Base-by-base conservation (phyloP, 1,140 invertebrate species). In the Hyles euphorbiae region DNA sequence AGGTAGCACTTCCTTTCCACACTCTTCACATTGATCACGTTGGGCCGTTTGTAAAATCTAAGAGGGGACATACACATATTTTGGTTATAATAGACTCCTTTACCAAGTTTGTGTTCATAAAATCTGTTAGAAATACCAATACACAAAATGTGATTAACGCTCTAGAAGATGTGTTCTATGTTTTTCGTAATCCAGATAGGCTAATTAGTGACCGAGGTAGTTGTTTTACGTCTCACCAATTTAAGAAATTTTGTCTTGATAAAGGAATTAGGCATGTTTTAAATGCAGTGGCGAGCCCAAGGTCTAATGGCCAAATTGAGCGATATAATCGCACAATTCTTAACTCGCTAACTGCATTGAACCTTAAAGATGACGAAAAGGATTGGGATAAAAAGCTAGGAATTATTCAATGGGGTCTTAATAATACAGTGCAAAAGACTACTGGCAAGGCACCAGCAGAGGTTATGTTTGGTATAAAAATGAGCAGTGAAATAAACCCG, bases 31-130 rank as follows among this genome's bases (percentile, higher is more conserved):
- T 40, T 8, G 36, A 40, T 8, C 36, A 40, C 36, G 5, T 40
- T 40, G 36, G 36, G 4, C 36, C 36, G 4, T 40, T 40, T 8
- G 36, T 40, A 8, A 40, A 8, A 40, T 40, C 36, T 5, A 40
- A 40, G 8, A 5, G 36, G 0, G 36, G 36, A 40, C 44, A 61
- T 34, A 51, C 65, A n/a, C 61, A 72, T 33, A 40, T 74, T 4
- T 52, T 76, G 12, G 57, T 63, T 1, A 49, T 64, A 0, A 36
- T 70, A 40, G 73, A 72, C 22, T 55, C 56, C 0, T 75, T 72
- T 36, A 70, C 63, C 2, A 75, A 75, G 36, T 72, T 67, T 57
- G 9, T 60, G 11, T 68, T 68, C 40, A 53, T 68, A 7, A 72
- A 59, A 51, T 59, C 67, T 6, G 58, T 69, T 5, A 51, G 62